Evolutionary conservation across 1,140 invertebrate genomes (phyloP), one percentile per base, ranked within the genome.

Genomic region (Aphaenogaster floridana): DNA sequence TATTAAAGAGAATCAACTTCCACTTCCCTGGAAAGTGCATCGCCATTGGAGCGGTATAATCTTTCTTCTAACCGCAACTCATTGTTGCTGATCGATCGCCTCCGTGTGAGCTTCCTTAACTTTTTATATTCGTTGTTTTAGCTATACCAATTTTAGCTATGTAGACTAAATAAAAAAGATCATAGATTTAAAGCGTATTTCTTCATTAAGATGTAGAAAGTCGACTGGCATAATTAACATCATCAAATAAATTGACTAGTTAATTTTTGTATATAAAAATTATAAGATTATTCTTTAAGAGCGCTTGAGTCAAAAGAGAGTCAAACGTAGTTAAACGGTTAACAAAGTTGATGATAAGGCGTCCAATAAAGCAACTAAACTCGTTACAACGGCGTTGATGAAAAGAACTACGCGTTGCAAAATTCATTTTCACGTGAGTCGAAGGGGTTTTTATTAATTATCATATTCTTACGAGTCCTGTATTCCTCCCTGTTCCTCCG

Each of bases 1-100:
- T 86, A 66, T 86, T 88, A 80, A 77, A 86, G 66, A 52, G 87
- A 88, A 88, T 88, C 86, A 78, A 86, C 87, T 86, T 80, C 63
- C 84, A 79, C 77, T 74, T 78, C 76, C 42, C 57, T 36, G 84
- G 63, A 79, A 74, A 86, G 57, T 74, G 76, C 69, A 86, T 78
- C 84, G 74, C 52, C 87, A 45, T 86, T 86, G 71, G 57, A 68
- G 81, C 76, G 87, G 59, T 80, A 64, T 63, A 86, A 86, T 80
- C 84, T 78, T 86, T 86, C 77, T 86, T 86, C 76, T 69, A 57
- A 66, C 54, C 87, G 68, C 69, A 80, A 86, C 78, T 88, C 78
- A 86, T 84, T 84, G 80, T 74, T 74, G 64, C 64, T 81, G 80
- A 84, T 84, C 80, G 69, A 84, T 84, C 69, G 80, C 34, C 42